phyloP scores from a whole-genome alignment of 2,888 invertebrate species.

The Rhamnusium bicolor region DNA sequence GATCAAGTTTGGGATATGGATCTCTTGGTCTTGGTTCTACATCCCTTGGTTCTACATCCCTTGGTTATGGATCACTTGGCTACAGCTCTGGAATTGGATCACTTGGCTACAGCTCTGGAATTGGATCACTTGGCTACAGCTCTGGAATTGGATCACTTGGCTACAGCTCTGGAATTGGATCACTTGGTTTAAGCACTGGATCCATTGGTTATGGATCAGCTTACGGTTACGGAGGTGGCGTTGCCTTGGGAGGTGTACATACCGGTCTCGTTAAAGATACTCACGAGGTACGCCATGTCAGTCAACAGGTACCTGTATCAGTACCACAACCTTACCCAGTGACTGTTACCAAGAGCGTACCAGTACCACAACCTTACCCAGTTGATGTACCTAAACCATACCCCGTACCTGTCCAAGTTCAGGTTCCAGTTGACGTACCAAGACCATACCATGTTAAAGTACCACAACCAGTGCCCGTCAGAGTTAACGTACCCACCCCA shows the following conservation, averaged over 20 bases:
- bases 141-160: conserved; percentile 11
- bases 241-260: conserved; percentile 10
- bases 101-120: not conserved
- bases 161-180: conserved; percentile 1
- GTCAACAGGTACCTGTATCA: conserved; percentile 52
- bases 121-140: not conserved
- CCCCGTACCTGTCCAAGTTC: conserved; percentile 54
- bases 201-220: not conserved
- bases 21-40: not conserved
- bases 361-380: conserved; percentile 60
- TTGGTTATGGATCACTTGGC: not conserved
- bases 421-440: conserved; percentile 60
- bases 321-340: conserved; percentile 53
- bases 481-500: conserved; percentile 55
- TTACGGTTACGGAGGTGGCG: not conserved
- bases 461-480: conserved; percentile 57
- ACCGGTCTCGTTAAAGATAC: conserved; percentile 38
- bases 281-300: conserved; percentile 46
- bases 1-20: not conserved
- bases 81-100: not conserved
- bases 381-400: conserved; percentile 55
- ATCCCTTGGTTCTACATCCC: conserved; percentile 3
- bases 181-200: not conserved
- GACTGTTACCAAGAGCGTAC: conserved; percentile 50
- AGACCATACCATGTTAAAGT: conserved; percentile 57